These are phyloP conservation scores for Bostrychus sinensis DNA, from an alignment of 2,113 vertebrate genomes.

Conservation along the genomic window DNA sequence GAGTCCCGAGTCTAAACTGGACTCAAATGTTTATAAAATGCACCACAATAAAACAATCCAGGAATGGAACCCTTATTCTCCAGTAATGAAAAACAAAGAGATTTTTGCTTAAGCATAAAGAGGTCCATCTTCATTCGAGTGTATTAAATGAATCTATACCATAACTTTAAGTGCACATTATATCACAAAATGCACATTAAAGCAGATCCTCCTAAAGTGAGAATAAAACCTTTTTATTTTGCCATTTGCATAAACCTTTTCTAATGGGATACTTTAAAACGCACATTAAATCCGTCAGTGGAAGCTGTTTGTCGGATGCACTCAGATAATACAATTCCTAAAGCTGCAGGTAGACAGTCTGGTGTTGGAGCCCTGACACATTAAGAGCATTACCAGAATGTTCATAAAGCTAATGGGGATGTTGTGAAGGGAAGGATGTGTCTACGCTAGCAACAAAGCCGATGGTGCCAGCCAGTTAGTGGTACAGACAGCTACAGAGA, in stretches of 20 bases:
- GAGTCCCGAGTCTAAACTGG: background rate
- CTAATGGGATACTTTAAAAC: conserved; percentile 1
- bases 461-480: background rate
- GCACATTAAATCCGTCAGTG: background rate
- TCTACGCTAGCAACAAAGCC: background rate
- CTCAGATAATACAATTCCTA: conserved; percentile 10
- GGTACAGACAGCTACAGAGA: background rate
- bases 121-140: too few species aligned
- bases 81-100: too few species aligned
- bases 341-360: conserved; percentile 17
- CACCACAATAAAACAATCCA: too few species aligned
- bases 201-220: conserved; percentile 3
- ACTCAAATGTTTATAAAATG: background rate
- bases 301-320: conserved; percentile 2
- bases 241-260: conserved; percentile 10
- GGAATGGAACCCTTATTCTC: too few species aligned
- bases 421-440: background rate
- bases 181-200: conserved; percentile 4
- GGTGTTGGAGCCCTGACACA: conserved; percentile 10
- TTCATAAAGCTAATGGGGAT: background rate
- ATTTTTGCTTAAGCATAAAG: too few species aligned
- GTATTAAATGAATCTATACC: background rate
- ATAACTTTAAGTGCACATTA: background rate
- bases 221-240: conserved; percentile 8
- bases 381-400: conserved; percentile 12